Evolutionary conservation across 2,113 vertebrate species (phyloP).

Genomic region (Chloropsis hardwickii): DNA sequence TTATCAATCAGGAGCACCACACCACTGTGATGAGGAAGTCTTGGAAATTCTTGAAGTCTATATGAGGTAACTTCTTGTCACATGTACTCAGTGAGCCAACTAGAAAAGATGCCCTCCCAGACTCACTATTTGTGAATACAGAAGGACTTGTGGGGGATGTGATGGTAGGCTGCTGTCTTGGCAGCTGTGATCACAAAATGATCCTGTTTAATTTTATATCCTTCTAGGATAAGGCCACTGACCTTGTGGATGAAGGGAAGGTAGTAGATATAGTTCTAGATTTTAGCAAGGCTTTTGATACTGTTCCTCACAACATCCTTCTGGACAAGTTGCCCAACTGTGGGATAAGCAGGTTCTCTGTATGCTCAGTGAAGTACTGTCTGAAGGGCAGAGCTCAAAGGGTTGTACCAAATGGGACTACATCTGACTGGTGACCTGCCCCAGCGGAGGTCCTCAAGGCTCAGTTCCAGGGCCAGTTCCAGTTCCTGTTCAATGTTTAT

Average conservation of each 20-base stretch:
- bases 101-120: neutral
- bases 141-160: rapidly evolving
- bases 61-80: neutral
- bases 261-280: rapidly evolving
- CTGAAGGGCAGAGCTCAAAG: neutral
- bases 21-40: neutral
- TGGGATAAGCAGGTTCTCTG: neutral
- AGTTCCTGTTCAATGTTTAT: neutral
- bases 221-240: neutral
- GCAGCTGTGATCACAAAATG: neutral
- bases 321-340: rapidly evolving
- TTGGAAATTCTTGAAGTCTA: neutral
- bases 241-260: neutral
- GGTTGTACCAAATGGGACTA: neutral
- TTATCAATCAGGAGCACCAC: neutral
- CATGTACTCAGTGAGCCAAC: neutral
- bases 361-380: neutral
- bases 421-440: neutral
- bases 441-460: neutral
- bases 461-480: neutral
- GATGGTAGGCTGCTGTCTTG: neutral
- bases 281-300: neutral
- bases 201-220: neutral
- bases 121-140: neutral
- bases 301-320: neutral